Evolutionary conservation across 2,888 invertebrate species (phyloP).

Genomic region (Trypoxylon attenuatum): DNA sequence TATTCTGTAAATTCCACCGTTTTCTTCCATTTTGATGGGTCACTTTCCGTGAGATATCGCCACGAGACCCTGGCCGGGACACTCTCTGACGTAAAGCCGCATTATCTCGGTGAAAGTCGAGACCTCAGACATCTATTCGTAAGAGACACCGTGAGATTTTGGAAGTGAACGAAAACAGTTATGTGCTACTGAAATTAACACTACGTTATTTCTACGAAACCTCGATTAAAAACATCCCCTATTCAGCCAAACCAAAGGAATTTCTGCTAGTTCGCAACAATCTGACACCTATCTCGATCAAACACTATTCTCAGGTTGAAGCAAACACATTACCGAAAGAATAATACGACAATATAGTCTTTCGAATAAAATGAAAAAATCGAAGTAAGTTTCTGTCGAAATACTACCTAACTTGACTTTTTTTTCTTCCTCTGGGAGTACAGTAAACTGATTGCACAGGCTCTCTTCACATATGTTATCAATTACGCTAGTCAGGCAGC

Average conservation of each 20-base stretch:
- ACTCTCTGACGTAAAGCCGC: conserved; percentile 42
- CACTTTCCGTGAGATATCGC: too few relatives aligned
- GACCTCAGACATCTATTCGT: conserved; percentile 21
- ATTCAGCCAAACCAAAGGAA: not conserved
- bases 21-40: too few relatives aligned
- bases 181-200: not conserved
- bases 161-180: conserved; percentile 25
- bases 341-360: too few relatives aligned
- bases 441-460: conserved; percentile 3
- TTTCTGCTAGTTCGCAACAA: conserved; percentile 2
- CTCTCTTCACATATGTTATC: not conserved
- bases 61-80: too few relatives aligned
- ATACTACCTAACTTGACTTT: too few relatives aligned
- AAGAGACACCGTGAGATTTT: conserved; percentile 26
- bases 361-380: too few relatives aligned
- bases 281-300: not conserved
- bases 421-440: too few relatives aligned
- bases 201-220: too few relatives aligned
- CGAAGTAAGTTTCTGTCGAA: too few relatives aligned
- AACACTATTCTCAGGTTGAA: not conserved
- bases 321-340: not conserved
- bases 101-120: conserved; percentile 47
- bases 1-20: too few relatives aligned
- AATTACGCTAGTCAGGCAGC: too few relatives aligned
- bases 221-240: not conserved